These are phyloP conservation scores for Tetrapedia diversipes DNA, from an alignment of 2,888 invertebrate genomes.

Conservation along the genomic window DNA sequence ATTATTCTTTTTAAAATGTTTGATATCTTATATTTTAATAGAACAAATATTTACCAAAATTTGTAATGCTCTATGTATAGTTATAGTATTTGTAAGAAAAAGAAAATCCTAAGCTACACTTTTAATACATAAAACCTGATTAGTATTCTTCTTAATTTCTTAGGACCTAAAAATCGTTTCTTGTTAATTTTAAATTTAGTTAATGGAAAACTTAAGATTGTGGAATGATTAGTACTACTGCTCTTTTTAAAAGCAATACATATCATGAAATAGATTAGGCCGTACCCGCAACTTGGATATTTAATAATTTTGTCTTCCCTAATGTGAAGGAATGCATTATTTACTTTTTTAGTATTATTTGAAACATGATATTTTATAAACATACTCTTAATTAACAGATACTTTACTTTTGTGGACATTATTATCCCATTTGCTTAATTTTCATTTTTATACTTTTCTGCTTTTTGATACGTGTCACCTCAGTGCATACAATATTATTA, in stretches of 20 bases:
- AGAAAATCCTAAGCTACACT: conserved; percentile 34
- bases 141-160: conserved; percentile 60
- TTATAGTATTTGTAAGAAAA: conserved; percentile 24
- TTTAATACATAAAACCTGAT: conserved; percentile 59
- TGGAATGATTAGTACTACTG: conserved; percentile 71
- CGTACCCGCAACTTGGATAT: conserved; percentile 49
- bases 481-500: conserved; percentile 46
- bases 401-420: conserved; percentile 72
- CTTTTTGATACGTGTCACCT: conserved; percentile 16
- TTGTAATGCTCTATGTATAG: conserved; percentile 19
- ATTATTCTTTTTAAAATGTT: conserved; percentile 14
- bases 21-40: conserved; percentile 19
- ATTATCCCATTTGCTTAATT: conserved; percentile 29
- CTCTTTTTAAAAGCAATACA: conserved; percentile 56
- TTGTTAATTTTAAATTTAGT: conserved; percentile 53
- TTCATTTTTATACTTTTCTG: conserved; percentile 34
- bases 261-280: conserved; percentile 62
- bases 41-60: conserved; percentile 30
- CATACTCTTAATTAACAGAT: conserved; percentile 76
- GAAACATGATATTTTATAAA: conserved; percentile 70
- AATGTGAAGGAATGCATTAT: conserved; percentile 63
- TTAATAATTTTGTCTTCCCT: conserved; percentile 56
- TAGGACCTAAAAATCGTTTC: conserved; percentile 48
- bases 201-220: conserved; percentile 59
- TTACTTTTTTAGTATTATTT: conserved; percentile 54